phyloP scores from a whole-genome alignment of 35 echinoderm and acorn worm species.

The Chiridota heheva region DNA sequence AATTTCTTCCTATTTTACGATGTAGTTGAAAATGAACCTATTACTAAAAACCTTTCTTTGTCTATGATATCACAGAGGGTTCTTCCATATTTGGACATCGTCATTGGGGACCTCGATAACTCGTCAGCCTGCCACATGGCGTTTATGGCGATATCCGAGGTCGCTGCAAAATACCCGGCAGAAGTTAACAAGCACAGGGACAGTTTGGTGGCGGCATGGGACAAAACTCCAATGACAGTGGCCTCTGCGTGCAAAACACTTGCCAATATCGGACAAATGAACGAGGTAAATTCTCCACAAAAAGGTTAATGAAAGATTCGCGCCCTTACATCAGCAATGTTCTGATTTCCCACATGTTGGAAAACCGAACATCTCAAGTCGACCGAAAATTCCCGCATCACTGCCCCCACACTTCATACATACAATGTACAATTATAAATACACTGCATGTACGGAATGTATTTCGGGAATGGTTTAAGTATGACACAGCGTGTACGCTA shows the following conservation, averaged over 20 bases:
- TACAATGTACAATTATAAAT: too few species aligned
- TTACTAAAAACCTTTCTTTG: not conserved
- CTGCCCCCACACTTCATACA: too few species aligned
- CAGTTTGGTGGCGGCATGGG: slow-evolving; percentile 29
- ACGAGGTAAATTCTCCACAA: slow-evolving; percentile 70
- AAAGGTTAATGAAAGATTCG: not conserved
- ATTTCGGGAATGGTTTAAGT: too few species aligned
- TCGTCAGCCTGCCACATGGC: slow-evolving; percentile 3
- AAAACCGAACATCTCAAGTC: too few species aligned
- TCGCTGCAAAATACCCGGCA: slow-evolving; percentile 55
- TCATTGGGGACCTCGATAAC: slow-evolving; percentile 62
- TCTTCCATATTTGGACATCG: slow-evolving; percentile 40
- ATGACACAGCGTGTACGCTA: too few species aligned
- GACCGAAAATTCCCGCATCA: not conserved
- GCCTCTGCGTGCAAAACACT: slow-evolving; percentile 56
- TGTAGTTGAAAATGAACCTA: not conserved
- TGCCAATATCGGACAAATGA: slow-evolving; percentile 72
- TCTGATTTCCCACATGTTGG: too few species aligned
- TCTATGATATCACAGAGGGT: slow-evolving; percentile 48
- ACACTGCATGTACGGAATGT: too few species aligned
- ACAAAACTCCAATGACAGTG: slow-evolving; percentile 47
- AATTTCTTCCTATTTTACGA: not conserved
- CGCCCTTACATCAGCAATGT: too few species aligned
- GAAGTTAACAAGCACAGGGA: slow-evolving; percentile 60
- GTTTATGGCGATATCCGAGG: slow-evolving; percentile 48